phyloP scores from a whole-genome alignment of 2,888 invertebrate species.

The Labia minor region DNA sequence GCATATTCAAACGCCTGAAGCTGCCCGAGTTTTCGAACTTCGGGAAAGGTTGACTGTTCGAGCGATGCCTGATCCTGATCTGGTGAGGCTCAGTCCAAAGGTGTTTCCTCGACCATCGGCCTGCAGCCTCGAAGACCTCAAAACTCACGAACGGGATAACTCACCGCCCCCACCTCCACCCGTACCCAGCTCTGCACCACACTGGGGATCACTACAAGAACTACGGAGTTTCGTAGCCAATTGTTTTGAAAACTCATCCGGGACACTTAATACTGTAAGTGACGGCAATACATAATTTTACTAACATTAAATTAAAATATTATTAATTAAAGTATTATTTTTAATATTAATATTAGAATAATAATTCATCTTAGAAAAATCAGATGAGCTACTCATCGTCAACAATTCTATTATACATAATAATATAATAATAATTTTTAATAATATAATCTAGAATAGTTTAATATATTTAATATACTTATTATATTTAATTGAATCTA shows the following conservation, averaged over 20 bases:
- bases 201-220: constrained; percentile 57
- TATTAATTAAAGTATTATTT: background rate
- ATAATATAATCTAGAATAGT: too few species aligned
- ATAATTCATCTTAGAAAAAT: background rate
- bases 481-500: too few species aligned
- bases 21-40: constrained; percentile 16
- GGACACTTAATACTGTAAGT: constrained; percentile 23
- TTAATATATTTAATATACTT: too few species aligned
- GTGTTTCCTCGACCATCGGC: constrained; percentile 42
- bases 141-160: constrained; percentile 27
- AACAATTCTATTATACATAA: background rate
- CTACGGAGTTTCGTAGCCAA: constrained; percentile 39
- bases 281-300: background rate
- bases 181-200: constrained; percentile 21
- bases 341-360: background rate
- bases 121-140: constrained; percentile 38
- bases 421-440: too few species aligned
- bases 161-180: constrained; percentile 16
- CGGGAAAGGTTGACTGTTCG: constrained; percentile 47
- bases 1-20: constrained; percentile 30
- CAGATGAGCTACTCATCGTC: background rate
- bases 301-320: background rate
- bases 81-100: constrained; percentile 47
- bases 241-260: constrained; percentile 28
- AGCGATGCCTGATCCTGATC: constrained; percentile 50